A percentile compares a stretch with the other conserved stretches of the same genome.
These are phyloP conservation scores for Leucopternis melanops DNA, from an alignment of 2,113 vertebrate genomes.

Conservation along the genomic window DNA sequence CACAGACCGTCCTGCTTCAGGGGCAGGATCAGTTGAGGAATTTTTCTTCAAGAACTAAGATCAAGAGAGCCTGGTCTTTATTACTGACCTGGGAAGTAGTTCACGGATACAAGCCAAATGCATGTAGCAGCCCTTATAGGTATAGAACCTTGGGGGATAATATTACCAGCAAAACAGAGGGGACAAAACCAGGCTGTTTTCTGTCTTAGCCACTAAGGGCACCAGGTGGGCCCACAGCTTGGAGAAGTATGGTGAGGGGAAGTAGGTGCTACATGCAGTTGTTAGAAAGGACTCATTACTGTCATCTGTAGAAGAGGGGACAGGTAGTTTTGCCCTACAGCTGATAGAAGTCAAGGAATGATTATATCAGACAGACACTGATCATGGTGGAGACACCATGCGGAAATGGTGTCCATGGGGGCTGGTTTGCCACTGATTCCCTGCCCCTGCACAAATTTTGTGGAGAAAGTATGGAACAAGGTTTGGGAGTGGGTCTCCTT, in stretches of 20 bases:
- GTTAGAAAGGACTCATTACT: background rate
- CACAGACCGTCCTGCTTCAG: background rate
- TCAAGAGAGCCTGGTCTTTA: background rate
- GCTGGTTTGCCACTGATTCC: background rate
- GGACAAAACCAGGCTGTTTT: background rate
- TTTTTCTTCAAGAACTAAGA: background rate
- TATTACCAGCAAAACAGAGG: background rate
- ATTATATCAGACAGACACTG: background rate
- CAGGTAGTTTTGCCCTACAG: background rate
- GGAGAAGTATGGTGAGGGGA: background rate
- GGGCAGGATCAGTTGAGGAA: background rate
- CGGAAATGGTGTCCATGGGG: background rate
- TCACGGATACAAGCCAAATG: background rate
- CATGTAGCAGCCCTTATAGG: background rate
- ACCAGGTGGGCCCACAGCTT: background rate
- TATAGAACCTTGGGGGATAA: background rate
- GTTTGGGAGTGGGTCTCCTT: background rate
- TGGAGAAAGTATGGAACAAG: background rate
- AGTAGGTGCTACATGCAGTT: background rate
- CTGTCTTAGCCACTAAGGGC: background rate
- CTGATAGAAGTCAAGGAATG: background rate
- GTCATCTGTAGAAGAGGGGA: accelerated
- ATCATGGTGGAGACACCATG: background rate
- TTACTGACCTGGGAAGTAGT: background rate
- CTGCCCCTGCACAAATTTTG: background rate